Conservation (phyloP, 2,888 invertebrate species). For the Dolichomitus sp. region DNA sequence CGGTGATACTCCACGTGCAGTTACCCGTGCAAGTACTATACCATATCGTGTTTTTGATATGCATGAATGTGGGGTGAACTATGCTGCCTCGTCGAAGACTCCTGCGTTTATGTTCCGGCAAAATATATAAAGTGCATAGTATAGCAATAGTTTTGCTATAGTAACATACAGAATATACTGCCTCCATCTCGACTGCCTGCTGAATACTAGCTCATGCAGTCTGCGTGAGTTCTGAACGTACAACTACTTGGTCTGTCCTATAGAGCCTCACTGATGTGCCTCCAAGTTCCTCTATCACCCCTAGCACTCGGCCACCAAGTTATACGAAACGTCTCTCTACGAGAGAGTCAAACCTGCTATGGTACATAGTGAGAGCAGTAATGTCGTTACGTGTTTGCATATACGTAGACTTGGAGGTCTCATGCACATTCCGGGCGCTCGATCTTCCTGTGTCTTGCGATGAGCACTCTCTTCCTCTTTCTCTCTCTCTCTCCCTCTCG, state of each 20-base stretch:
- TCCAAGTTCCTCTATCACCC: conserved; percentile 29
- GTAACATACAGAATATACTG: conserved; percentile 1
- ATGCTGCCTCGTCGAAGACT: background rate
- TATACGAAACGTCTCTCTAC: conserved; percentile 28
- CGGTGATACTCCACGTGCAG: background rate
- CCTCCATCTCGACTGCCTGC: background rate
- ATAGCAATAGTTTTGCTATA: background rate
- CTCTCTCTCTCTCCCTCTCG: background rate
- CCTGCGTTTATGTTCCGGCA: background rate
- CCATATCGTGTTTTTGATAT: conserved; percentile 4
- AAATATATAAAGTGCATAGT: background rate
- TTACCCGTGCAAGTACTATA: conserved; percentile 1
- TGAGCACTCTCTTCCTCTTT: background rate
- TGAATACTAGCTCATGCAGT: background rate
- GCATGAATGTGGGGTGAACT: conserved; percentile 12
- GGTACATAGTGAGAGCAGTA: conserved; percentile 25
- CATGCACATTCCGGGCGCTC: conserved; percentile 19
- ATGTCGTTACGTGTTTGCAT: conserved; percentile 58
- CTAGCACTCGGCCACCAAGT: conserved; percentile 37
- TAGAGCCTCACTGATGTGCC: background rate
- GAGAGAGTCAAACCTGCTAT: conserved; percentile 17
- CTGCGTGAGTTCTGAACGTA: conserved; percentile 16
- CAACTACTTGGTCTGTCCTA: conserved; percentile 10
- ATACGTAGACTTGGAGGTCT: conserved; percentile 31
- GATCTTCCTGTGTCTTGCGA: conserved; percentile 14